A percentile compares a stretch with the other conserved stretches of the same genome.
phyloP scores from a whole-genome alignment of 2,797 vertebrate genomes.

The Hylomyscus alleni region DNA sequence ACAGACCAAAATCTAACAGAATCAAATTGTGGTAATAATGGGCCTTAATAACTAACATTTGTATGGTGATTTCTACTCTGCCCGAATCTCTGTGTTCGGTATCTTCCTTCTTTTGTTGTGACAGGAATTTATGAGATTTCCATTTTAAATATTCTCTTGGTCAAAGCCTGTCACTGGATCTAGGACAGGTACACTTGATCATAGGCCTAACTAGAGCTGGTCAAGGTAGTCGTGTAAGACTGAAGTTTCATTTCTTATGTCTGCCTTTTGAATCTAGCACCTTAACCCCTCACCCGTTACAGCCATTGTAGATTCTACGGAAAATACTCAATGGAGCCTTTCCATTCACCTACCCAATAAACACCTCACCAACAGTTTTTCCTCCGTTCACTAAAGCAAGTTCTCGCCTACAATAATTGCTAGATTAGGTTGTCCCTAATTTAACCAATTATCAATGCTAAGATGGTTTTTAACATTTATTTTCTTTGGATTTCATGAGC shows the following conservation, averaged over 20 bases:
- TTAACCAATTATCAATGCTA: not conserved
- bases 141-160: not conserved
- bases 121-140: not conserved
- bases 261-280: not conserved
- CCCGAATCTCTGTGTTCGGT: constrained; percentile 24
- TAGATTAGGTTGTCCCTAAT: not conserved
- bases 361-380: not conserved
- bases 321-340: not conserved
- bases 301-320: not conserved
- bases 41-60: constrained; percentile 72
- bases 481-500: not conserved
- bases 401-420: not conserved
- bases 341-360: not conserved
- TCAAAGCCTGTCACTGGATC: not conserved
- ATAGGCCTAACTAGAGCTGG: not conserved
- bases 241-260: not conserved
- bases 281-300: not conserved
- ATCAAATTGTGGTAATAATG: constrained; percentile 74
- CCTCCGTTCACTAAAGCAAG: not conserved
- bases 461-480: not conserved
- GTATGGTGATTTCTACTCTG: constrained; percentile 53
- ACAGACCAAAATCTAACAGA: constrained; percentile 60
- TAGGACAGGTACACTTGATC: not conserved
- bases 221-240: not conserved
- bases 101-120: not conserved